A percentile compares a stretch with the other conserved stretches of the same genome.
phyloP scores from a whole-genome alignment of 2,888 invertebrate genomes.

The Scrobipalpa costella region DNA sequence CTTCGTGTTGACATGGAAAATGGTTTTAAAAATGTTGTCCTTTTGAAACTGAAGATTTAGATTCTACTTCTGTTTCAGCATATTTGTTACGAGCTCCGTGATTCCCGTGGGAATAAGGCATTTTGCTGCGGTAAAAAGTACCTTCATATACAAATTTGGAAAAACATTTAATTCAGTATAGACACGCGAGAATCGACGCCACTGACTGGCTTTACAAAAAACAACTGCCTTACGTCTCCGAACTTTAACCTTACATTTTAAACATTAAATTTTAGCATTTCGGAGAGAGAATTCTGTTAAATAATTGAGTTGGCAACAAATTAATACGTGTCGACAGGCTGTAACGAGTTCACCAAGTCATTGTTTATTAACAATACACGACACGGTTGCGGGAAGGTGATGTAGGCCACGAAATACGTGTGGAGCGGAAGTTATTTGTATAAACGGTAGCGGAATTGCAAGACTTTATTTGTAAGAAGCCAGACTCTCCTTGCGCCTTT shows the following conservation, averaged over 20 bases:
- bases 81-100: background rate
- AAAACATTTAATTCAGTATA: too few relatives aligned
- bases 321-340: conserved; percentile 25
- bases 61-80: too few relatives aligned
- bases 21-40: conserved; percentile 7
- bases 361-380: conserved; percentile 34
- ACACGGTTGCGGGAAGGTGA: conserved; percentile 27
- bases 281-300: conserved; percentile 12
- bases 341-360: conserved; percentile 33
- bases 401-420: conserved; percentile 4
- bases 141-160: background rate
- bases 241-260: background rate
- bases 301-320: conserved; percentile 24
- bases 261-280: conserved; percentile 14
- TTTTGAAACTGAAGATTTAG: background rate
- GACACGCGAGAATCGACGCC: too few relatives aligned
- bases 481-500: too few relatives aligned
- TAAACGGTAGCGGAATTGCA: conserved; percentile 2
- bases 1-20: conserved; percentile 18
- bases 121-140: background rate
- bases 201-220: too few relatives aligned
- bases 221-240: background rate
- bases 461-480: too few relatives aligned
- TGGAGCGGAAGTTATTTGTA: background rate
- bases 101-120: background rate